Conservation (phyloP, 1,140 invertebrate genomes). For the Akabosia matsudoensis region DNA sequence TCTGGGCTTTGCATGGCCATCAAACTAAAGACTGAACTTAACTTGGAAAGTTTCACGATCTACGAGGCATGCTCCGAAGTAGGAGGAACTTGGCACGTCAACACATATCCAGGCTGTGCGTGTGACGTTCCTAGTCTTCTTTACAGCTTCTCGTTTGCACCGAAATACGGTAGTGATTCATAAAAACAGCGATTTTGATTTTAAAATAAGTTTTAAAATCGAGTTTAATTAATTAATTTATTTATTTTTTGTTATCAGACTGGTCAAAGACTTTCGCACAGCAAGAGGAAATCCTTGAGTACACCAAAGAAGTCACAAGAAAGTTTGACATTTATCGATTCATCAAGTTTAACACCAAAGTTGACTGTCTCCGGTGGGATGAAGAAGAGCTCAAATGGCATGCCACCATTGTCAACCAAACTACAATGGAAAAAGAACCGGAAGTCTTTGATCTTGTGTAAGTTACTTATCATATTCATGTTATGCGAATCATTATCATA, state of each 20-base stretch:
- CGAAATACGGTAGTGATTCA: slow-evolving; percentile 1
- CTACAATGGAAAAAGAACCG: neutral
- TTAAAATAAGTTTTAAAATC: neutral
- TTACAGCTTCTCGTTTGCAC: slow-evolving; percentile 19
- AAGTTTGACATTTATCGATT: slow-evolving; percentile 32
- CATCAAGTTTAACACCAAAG: slow-evolving; percentile 24
- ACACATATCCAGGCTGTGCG: slow-evolving; percentile 23
- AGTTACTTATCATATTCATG: neutral
- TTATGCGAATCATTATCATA: neutral
- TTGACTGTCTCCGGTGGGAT: slow-evolving; percentile 30
- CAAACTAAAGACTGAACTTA: slow-evolving; percentile 2
- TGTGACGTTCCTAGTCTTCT: slow-evolving; percentile 24
- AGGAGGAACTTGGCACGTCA: slow-evolving; percentile 23
- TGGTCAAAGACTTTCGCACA: slow-evolving; percentile 6
- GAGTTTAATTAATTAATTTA: neutral
- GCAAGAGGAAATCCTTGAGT: slow-evolving; percentile 27
- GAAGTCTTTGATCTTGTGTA: slow-evolving; percentile 36
- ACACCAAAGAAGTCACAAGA: slow-evolving; percentile 11
- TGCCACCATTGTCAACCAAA: neutral
- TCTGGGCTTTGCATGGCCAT: slow-evolving; percentile 15
- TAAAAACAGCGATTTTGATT: neutral
- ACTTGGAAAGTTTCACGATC: neutral
- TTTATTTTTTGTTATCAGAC: neutral
- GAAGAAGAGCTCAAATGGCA: slow-evolving; percentile 24
- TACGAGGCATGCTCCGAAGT: slow-evolving; percentile 5